These are phyloP conservation scores for Montipora capitata DNA, from an alignment of 92 coral and sea anemone genomes.

Conservation along the genomic window DNA sequence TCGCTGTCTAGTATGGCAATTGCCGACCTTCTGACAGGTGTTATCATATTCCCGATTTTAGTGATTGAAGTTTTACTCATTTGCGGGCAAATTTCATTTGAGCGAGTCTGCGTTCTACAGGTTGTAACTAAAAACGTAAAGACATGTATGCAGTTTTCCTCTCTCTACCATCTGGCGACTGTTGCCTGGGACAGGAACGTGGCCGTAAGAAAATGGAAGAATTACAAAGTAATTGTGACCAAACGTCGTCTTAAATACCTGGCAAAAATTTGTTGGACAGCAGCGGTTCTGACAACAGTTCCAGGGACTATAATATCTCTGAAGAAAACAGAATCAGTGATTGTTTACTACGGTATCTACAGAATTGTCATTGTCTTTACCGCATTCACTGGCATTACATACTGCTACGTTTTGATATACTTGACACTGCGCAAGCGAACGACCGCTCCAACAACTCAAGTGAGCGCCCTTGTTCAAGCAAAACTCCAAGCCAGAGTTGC, in stretches of 20 bases:
- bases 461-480: not conserved
- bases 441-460: not conserved
- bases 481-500: not conserved
- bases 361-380: not conserved
- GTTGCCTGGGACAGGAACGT: too few species aligned
- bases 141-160: not conserved
- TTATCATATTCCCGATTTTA: not conserved
- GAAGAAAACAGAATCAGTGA: not conserved
- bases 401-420: not conserved
- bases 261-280: too few species aligned
- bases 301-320: not conserved
- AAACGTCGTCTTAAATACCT: too few species aligned
- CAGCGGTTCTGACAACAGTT: not conserved
- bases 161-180: not conserved
- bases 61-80: not conserved
- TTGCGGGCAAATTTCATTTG: not conserved
- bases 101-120: not conserved
- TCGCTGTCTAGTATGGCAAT: conserved; percentile 3
- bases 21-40: not conserved
- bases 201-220: too few species aligned
- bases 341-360: not conserved
- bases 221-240: too few species aligned
- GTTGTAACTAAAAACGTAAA: not conserved
- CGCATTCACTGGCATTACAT: not conserved
- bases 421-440: not conserved